Evolutionary conservation across 2,888 invertebrate genomes (phyloP), one percentile per base, ranked within the genome.

Genomic region (Heliconius hortense): DNA sequence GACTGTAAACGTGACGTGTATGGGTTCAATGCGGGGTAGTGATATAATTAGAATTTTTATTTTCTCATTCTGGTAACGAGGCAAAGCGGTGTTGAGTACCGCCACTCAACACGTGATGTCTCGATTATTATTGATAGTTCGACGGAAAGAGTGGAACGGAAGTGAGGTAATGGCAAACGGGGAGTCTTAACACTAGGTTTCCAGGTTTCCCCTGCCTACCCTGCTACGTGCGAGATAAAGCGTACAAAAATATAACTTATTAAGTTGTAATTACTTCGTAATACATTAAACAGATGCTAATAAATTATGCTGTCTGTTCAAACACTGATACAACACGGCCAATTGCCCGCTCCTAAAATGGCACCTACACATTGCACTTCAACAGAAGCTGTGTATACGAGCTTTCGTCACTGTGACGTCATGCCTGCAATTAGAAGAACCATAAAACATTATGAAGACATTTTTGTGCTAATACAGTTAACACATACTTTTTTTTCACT

Each of bases 351-450:
- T 77, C 72, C 77, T 69, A 76, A 79, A 75, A 24, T 67, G 59
- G 72, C 76, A 73, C 78, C 80, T 73, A 81, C 79, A 78, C 76
- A 72, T 35, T 76, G 63, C 76, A 73, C 59, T 62, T 56, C 39
- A 72, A 56, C 28, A 64, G 31, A 62, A 70, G 53, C 74, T 66
- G 15, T 62, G 24, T 84, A 77, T 83, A 83, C 83, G 84, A 80
- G 78, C 73, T 71, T 76, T 64, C 85, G 84, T 84, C 84, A 82
- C 78, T 1, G 62, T 82, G 82, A 84, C 86, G 86, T 85, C 82
- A 82, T 75, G 60, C 10, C 81, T 75, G 73, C 77, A 83, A 82
- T 85, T 85, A 85, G 84, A 84, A 74, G 76, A 62, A 64, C 68
- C 35, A 75, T 63, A 43, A 43, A 71, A 39, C 11, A 59, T 0